These are phyloP conservation scores for Paratrypauchen microcephalus DNA, from an alignment of 2,797 vertebrate species.

Conservation along the genomic window DNA sequence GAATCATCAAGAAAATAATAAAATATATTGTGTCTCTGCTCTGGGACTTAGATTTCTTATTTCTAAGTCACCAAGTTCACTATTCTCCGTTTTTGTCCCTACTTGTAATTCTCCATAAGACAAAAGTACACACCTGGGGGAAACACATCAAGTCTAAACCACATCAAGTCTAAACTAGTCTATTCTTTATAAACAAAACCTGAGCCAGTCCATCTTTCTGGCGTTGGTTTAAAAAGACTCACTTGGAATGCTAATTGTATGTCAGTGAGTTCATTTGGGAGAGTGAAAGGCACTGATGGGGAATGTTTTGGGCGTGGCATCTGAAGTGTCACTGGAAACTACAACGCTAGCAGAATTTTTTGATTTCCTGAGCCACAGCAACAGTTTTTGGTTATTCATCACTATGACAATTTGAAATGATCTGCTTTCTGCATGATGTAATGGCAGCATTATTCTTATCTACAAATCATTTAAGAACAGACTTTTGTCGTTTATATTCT, in stretches of 20 bases:
- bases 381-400: conserved; percentile 1
- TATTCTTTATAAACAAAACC: conserved; percentile 11
- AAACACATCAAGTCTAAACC: conserved; percentile 39
- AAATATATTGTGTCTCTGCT: too few species aligned
- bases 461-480: conserved; percentile 23
- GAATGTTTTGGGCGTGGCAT: neutral
- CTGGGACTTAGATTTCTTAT: neutral
- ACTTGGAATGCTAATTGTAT: conserved; percentile 26
- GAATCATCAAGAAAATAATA: too few species aligned
- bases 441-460: neutral
- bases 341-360: conserved; percentile 8
- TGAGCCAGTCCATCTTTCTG: conserved; percentile 39
- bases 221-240: conserved; percentile 14
- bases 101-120: neutral
- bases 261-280: conserved; percentile 44
- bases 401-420: conserved; percentile 5
- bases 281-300: conserved; percentile 15
- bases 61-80: neutral
- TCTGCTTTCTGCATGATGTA: conserved; percentile 25
- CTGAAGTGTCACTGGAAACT: conserved; percentile 21
- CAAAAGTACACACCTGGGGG: conserved; percentile 27
- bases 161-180: conserved; percentile 40
- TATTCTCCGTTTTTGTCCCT: neutral
- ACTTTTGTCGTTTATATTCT: neutral
- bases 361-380: conserved; percentile 23